A percentile compares a stretch with the other conserved stretches of the same genome.
Evolutionary conservation across 1,140 invertebrate species (phyloP).

Genomic region (Drosophila lacteicornis): DNA sequence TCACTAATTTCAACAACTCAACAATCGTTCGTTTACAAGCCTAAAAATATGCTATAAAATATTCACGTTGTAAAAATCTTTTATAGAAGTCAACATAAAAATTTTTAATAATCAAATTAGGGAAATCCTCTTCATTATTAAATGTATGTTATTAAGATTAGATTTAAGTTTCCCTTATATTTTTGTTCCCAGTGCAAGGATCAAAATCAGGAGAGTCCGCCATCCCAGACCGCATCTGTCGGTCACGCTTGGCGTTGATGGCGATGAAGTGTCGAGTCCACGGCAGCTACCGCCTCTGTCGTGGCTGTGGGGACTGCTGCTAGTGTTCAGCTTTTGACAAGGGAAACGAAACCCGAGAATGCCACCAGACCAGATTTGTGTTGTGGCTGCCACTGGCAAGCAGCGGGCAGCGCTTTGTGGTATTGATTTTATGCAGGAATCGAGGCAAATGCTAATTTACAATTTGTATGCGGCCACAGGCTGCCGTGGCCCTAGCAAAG

Average conservation of each 20-base stretch:
- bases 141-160: not conserved
- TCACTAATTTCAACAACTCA: not conserved
- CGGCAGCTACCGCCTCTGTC: not conserved
- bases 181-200: not conserved
- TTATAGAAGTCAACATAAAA: not conserved
- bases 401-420: slow-evolving; percentile 10
- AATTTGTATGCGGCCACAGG: slow-evolving; percentile 54
- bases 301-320: slow-evolving; percentile 48
- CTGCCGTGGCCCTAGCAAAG: slow-evolving; percentile 27
- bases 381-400: slow-evolving; percentile 34
- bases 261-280: slow-evolving; percentile 59
- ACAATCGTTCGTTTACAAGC: too few relatives aligned
- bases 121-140: not conserved
- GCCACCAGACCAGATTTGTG: slow-evolving; percentile 40
- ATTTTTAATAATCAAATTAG: not conserved
- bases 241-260: slow-evolving; percentile 20
- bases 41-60: not conserved
- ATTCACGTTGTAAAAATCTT: too few relatives aligned
- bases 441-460: slow-evolving; percentile 54
- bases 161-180: too few relatives aligned
- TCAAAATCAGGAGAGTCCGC: not conserved
- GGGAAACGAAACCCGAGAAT: slow-evolving; percentile 21
- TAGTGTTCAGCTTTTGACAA: slow-evolving; percentile 65
- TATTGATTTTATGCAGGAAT: slow-evolving; percentile 64
- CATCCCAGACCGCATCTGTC: slow-evolving; percentile 29